Conservation (phyloP, 2,113 vertebrate genomes). For the Ciconia stormi region DNA sequence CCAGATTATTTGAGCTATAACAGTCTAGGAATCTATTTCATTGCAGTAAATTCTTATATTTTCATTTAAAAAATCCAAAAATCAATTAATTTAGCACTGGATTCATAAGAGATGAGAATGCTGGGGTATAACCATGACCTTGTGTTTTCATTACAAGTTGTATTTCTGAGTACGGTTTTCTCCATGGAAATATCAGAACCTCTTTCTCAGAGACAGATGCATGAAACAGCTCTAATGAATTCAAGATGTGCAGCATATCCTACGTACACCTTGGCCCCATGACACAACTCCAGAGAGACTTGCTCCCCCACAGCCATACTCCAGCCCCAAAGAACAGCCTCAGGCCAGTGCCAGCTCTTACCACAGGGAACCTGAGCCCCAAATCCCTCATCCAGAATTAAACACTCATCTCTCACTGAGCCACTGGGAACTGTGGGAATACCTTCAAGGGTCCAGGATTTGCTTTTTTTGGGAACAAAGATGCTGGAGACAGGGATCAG, state of each 20-base stretch:
- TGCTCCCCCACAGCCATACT: neutral
- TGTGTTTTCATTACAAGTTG: neutral
- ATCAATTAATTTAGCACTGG: neutral
- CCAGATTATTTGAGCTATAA: neutral
- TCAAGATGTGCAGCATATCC: neutral
- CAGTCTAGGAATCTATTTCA: neutral
- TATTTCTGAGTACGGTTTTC: neutral
- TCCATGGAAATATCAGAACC: neutral
- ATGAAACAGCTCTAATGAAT: neutral
- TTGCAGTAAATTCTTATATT: neutral
- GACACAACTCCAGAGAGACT: neutral
- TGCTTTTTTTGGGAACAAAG: neutral
- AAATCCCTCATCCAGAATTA: neutral
- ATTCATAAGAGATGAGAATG: neutral
- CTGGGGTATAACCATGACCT: neutral
- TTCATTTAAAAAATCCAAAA: neutral
- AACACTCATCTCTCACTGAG: neutral
- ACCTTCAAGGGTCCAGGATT: neutral
- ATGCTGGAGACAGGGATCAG: neutral
- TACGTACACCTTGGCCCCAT: neutral
- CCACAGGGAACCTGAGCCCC: neutral
- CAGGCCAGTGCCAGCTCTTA: neutral
- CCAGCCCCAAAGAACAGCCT: neutral
- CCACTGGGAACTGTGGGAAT: neutral
- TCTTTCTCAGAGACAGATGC: neutral